Base-by-base conservation (phyloP, 1,140 invertebrate genomes). In the Venustaconcha ellipsiformis region DNA sequence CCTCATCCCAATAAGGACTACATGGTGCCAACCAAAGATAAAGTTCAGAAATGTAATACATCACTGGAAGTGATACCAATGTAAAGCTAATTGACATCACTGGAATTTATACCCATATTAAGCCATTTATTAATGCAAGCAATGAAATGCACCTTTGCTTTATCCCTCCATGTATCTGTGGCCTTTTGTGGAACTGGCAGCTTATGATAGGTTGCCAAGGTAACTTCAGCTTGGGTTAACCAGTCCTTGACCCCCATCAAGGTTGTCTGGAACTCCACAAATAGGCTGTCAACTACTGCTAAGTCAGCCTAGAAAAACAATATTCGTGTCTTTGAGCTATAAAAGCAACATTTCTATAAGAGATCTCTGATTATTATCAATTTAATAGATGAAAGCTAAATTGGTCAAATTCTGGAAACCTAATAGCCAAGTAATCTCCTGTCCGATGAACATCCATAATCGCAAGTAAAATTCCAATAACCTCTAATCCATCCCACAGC, bases 161-260 rank as follows among this genome's bases (percentile, higher is more conserved):
- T 86, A 55, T 86, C 84, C 26, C 75, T 84, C 71, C 88, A 82
- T 37, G 71, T 75, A 18, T 84, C 85, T 23, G 83, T 74, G 18
- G 72, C 67, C 66, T 87, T 83, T 70, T 87, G 81, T 60, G 83
- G 68, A 63, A 78, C 56, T 87, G 91, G 85, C 88, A 92, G 86
- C 83, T 91, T 80, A 87, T 90, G 82, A 23, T 86, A 76, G 17
- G 76, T 70, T 18, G 78, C 64, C n/a, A 89, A 30, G 26, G 78
- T 80, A 48, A 70, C 74, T 65, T 89, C 88, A 3, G 84, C 83
- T 48, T 79, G 77, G n/a, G 78, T 80, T n/a, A 90, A 74, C 89
- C 89, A 90, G 66, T 84, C 84, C 72, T 87, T 87, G 20, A 89
- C 81, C 77, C 88, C 84, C 80, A 87, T 81, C 12, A 88, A 81